Conservation (phyloP, 2,113 vertebrate species). For the Lophura nycthemera region DNA sequence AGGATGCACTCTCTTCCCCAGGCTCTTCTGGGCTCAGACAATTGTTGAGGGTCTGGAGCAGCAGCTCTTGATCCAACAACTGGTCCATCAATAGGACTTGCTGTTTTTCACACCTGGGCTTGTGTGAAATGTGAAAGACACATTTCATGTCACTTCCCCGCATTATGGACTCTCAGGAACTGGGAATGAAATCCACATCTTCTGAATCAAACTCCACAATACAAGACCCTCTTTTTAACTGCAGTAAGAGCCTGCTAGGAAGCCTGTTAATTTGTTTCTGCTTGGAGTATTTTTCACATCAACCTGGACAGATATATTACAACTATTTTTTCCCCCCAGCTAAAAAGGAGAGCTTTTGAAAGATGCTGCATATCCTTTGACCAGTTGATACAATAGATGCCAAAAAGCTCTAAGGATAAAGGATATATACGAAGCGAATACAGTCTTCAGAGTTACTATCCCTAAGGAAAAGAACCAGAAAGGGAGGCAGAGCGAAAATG, state of each 20-base stretch:
- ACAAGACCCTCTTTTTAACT: neutral
- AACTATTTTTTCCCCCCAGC: neutral
- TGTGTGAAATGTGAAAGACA: neutral
- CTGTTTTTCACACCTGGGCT: neutral
- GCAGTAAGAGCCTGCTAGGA: neutral
- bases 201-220: neutral
- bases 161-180: neutral
- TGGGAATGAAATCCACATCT: neutral
- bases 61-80: neutral
- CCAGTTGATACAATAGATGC: neutral
- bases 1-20: neutral
- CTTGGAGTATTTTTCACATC: constrained; percentile 13
- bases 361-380: neutral
- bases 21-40: neutral
- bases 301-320: neutral
- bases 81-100: neutral
- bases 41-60: neutral
- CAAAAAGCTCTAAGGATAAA: neutral
- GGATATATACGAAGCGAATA: neutral
- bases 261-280: neutral
- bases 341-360: neutral
- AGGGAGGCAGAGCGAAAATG: constrained; percentile 28
- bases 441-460: neutral
- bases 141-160: neutral
- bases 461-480: neutral